These are phyloP conservation scores for Cydia pomonella DNA, from an alignment of 1,140 invertebrate species.

Conservation along the genomic window DNA sequence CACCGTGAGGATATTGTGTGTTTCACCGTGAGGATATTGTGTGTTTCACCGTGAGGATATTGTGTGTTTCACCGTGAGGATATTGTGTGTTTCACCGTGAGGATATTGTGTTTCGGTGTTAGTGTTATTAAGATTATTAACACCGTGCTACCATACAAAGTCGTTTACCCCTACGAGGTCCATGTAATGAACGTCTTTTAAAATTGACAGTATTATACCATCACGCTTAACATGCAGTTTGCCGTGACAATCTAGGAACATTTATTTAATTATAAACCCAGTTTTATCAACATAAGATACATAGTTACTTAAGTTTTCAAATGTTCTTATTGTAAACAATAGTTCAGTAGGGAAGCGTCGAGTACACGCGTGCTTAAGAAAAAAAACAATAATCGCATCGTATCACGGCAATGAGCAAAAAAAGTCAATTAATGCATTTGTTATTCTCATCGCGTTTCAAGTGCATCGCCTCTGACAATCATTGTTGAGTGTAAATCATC, in stretches of 20 bases:
- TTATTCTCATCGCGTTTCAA: background rate
- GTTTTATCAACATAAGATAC: background rate
- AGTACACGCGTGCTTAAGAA: background rate
- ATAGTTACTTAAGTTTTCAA: background rate
- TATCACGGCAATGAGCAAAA: conserved; percentile 21
- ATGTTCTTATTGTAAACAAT: background rate
- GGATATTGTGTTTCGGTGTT: too few relatives aligned
- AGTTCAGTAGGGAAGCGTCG: background rate
- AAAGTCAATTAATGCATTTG: conserved; percentile 14
- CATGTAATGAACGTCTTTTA: background rate
- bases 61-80: too few relatives aligned
- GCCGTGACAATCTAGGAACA: background rate
- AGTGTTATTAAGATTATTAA: too few relatives aligned
- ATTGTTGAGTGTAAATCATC: too few relatives aligned
- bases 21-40: too few relatives aligned
- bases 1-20: too few relatives aligned
- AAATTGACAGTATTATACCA: background rate
- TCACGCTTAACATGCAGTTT: background rate
- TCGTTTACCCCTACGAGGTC: too few relatives aligned
- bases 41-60: too few relatives aligned
- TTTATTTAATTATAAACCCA: background rate
- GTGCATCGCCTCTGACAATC: conserved; percentile 1
- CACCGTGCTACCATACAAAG: too few relatives aligned
- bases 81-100: too few relatives aligned
- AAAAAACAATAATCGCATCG: conserved; percentile 23